phyloP scores from a whole-genome alignment of 2,113 vertebrate genomes.

The Pavo muticus region DNA sequence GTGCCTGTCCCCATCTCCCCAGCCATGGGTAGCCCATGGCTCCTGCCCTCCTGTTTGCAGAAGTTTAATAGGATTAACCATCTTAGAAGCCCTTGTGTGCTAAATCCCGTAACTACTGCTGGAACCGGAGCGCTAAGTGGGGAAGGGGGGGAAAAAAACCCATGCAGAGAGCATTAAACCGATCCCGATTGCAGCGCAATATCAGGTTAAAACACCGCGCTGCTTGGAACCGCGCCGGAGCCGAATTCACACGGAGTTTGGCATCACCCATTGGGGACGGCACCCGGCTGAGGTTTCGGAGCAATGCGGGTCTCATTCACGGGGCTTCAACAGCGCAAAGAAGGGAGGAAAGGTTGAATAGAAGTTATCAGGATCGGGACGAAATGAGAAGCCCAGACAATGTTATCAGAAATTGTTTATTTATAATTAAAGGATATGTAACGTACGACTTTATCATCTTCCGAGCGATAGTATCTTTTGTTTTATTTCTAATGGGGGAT shows the following conservation, averaged over 20 bases:
- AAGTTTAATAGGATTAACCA: constrained; percentile 10
- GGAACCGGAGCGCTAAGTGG: rapidly evolving
- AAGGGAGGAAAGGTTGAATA: not conserved
- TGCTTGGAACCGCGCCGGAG: rapidly evolving
- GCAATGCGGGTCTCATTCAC: rapidly evolving
- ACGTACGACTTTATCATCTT: rapidly evolving
- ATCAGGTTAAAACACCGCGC: not conserved
- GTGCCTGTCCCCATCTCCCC: not conserved
- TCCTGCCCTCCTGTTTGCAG: not conserved
- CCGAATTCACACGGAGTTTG: rapidly evolving
- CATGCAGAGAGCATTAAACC: rapidly evolving
- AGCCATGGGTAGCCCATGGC: not conserved
- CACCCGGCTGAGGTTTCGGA: not conserved
- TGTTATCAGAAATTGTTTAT: not conserved
- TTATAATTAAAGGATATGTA: not conserved
- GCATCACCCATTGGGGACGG: not conserved
- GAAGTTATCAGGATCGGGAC: not conserved
- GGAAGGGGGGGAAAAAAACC: rapidly evolving
- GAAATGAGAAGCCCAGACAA: rapidly evolving
- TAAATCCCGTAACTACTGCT: constrained; percentile 16
- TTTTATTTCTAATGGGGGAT: not conserved
- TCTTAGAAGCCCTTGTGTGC: not conserved
- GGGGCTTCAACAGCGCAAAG: rapidly evolving
- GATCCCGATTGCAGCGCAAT: not conserved
- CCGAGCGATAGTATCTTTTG: not conserved